Evolutionary conservation across 2,888 invertebrate species (phyloP).

Genomic region (Oxystoma pomonae): DNA sequence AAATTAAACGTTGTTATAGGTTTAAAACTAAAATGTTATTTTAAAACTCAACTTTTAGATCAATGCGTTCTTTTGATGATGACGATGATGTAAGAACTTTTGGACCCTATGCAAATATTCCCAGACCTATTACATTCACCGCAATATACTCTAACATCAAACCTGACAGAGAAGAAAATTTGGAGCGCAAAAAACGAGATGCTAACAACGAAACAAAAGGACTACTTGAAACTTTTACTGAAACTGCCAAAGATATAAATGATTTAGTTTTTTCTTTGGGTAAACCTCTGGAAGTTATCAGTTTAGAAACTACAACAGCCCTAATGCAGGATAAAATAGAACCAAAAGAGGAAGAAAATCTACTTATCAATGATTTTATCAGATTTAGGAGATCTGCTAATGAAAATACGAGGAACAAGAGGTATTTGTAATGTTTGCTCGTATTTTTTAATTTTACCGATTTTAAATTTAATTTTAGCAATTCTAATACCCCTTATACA

Average conservation of each 20-base stretch:
- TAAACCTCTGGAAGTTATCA: constrained; percentile 34
- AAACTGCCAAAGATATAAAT: neutral
- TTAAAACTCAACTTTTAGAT: constrained; percentile 2
- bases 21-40: neutral
- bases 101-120: constrained; percentile 11
- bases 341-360: constrained; percentile 15
- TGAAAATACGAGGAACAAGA: constrained; percentile 13
- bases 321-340: constrained; percentile 12
- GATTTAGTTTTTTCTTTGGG: constrained; percentile 21
- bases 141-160: neutral
- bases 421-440: constrained; percentile 11
- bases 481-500: constrained; percentile 15
- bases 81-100: constrained; percentile 17
- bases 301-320: constrained; percentile 25
- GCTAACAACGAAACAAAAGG: neutral
- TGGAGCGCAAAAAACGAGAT: neutral
- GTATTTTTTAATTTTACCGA: too few relatives aligned
- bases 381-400: constrained; percentile 35
- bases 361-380: constrained; percentile 42
- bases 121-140: constrained; percentile 10
- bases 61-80: constrained; percentile 16
- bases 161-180: neutral
- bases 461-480: neutral
- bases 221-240: neutral
- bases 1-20: neutral